Evolutionary conservation across 2,797 vertebrate species (phyloP).

Genomic region (Pampus argenteus): DNA sequence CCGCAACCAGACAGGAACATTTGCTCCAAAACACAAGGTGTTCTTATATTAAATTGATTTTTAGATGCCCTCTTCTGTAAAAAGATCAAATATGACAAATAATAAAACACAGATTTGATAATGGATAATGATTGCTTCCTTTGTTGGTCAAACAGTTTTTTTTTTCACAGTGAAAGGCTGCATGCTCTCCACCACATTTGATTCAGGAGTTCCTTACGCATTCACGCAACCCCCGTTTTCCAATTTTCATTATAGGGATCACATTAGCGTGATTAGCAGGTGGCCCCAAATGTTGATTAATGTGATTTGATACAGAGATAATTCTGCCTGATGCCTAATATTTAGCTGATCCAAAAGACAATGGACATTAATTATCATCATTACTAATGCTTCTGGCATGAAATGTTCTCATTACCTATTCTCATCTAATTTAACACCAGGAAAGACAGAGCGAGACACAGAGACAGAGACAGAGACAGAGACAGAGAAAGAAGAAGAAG

Average conservation of each 20-base stretch:
- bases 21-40: neutral
- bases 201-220: slow-evolving; percentile 45
- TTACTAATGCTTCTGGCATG: slow-evolving; percentile 64
- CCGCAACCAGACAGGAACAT: neutral
- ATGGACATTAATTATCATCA: slow-evolving; percentile 73
- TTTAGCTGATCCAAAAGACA: slow-evolving; percentile 73
- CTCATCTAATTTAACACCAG: slow-evolving; percentile 65
- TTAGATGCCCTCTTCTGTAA: neutral
- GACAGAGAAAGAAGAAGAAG: neutral
- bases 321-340: slow-evolving; percentile 70
- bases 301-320: slow-evolving; percentile 70
- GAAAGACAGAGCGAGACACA: slow-evolving; percentile 10
- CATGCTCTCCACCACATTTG: slow-evolving; percentile 24
- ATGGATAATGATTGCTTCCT: neutral
- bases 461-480: neutral
- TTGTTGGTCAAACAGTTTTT: slow-evolving; percentile 17
- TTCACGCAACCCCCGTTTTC: slow-evolving; percentile 43
- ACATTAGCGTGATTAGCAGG: slow-evolving; percentile 71
- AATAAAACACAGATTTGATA: neutral
- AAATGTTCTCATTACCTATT: slow-evolving; percentile 71
- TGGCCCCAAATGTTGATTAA: slow-evolving; percentile 71
- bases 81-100: neutral
- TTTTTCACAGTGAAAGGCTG: slow-evolving; percentile 24
- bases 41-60: neutral
- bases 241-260: slow-evolving; percentile 50